Evolutionary conservation across 2,797 vertebrate genomes (phyloP), one percentile per base, ranked within the genome.

Genomic region (Decapterus maruadsi): DNA sequence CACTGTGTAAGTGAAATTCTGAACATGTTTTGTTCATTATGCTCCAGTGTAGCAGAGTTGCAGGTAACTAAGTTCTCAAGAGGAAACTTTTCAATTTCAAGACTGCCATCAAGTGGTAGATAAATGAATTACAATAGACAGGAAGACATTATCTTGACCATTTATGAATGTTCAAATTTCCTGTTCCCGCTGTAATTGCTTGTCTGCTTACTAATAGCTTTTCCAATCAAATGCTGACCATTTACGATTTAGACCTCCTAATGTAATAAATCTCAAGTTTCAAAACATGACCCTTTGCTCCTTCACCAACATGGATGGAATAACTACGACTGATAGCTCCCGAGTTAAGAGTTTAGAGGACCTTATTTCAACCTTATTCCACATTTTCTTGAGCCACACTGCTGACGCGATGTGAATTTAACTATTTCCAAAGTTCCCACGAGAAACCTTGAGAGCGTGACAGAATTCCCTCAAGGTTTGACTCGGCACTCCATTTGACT

Each of bases 91-190:
- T 51, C 36, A 67, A 82, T 81, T 75, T 81, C 89, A 91, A 93
- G 60, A 90, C 87, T 93, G 94, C 90, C 93, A 90, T 93, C 93
- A 90, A 89, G 93, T 94, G 92, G 92, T 56, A 69, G 58, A 65
- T 67, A 20, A 17, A 72, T 61, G 68, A 82, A 87, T 42, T 46
- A 48, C 8, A 75, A 53, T 14, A 60, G 4, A 26, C 0, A 50
- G 34, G 45, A 22, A 72, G 12, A n/a, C 20, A 17, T 57, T 46
- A 69, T 38, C 22, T 43, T 59, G 4, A 26, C 11, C 2, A 1
- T 6, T 34, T n/a, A 54, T 10, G 11, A 12, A 4, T 2, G 12
- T 31, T n/a, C 2, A 73, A 10, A 75, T 40, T 29, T 31, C 20
- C 22, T 3, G 8, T n/a, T 31, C 31, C 26, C 12, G 16, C 29